Evolutionary conservation across 35 echinoderm and acorn worm species (phyloP).

Genomic region (Anneissia japonica): DNA sequence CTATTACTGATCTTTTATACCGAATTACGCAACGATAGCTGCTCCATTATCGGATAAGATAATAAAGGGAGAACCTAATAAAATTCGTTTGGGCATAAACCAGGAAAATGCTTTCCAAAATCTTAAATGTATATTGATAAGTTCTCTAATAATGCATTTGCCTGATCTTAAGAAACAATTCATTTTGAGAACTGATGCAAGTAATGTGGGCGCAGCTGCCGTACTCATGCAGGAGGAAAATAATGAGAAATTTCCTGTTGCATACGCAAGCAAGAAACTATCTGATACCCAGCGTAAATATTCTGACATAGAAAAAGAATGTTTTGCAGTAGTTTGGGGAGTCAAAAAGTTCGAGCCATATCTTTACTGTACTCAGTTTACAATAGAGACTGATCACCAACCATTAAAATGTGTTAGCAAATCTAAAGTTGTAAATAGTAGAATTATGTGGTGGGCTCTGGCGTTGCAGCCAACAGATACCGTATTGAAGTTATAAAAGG

Average conservation of each 20-base stretch:
- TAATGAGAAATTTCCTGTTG: neutral
- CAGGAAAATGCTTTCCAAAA: constrained; percentile 8
- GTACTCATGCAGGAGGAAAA: constrained; percentile 17
- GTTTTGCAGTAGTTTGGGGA: no score
- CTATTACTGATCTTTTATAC: constrained; percentile 22
- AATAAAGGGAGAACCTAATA: constrained; percentile 20
- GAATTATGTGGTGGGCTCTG: no score
- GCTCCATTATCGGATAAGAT: constrained; percentile 10
- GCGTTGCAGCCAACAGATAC: no score
- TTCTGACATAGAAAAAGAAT: no score
- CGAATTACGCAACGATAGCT: constrained; percentile 33
- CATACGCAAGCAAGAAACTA: constrained; percentile 11
- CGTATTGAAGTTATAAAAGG: no score
- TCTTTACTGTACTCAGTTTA: no score
- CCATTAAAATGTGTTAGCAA: no score
- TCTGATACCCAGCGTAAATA: no score
- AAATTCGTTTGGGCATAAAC: neutral
- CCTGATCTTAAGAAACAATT: constrained; percentile 14
- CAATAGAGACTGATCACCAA: no score
- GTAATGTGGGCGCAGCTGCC: constrained; percentile 13
- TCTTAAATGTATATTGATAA: neutral
- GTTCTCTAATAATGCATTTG: constrained; percentile 25
- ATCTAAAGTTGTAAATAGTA: no score
- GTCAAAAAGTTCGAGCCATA: no score
- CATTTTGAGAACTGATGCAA: constrained; percentile 18